These are phyloP conservation scores for Lepus timidus DNA, from an alignment of 2,113 vertebrate species.

Conservation along the genomic window DNA sequence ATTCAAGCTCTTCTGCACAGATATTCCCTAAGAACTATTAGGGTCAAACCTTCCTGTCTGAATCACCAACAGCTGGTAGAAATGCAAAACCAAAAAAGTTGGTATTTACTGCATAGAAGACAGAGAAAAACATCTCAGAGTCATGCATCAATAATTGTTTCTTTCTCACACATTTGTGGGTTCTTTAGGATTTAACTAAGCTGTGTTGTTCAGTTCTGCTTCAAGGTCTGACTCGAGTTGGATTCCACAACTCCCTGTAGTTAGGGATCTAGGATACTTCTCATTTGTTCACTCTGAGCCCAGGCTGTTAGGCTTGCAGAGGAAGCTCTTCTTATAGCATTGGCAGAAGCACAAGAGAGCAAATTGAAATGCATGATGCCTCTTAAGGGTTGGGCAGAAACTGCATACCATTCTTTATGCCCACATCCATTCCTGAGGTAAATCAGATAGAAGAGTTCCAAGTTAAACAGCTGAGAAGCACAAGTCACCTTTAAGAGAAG, in stretches of 20 bases:
- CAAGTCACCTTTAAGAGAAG: not conserved
- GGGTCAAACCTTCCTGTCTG: not conserved
- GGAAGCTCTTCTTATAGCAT: not conserved
- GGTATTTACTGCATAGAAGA: not conserved
- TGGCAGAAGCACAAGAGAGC: not conserved
- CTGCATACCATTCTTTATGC: not conserved
- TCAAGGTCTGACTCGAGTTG: not conserved
- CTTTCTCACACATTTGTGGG: not conserved
- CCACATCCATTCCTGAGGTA: not conserved
- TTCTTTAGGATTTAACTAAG: not conserved
- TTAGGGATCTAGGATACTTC: not conserved
- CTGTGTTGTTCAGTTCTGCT: not conserved
- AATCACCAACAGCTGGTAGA: not conserved
- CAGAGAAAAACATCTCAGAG: not conserved
- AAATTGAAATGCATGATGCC: not conserved
- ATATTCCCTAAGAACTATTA: not conserved
- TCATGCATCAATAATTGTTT: not conserved
- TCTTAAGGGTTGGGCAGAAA: not conserved
- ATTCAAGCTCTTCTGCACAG: not conserved
- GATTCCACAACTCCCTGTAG: not conserved
- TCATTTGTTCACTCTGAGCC: not conserved
- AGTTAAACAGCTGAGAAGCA: not conserved
- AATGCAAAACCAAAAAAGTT: not conserved
- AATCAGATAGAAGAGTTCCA: not conserved
- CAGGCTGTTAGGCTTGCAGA: not conserved